phyloP scores from a whole-genome alignment of 1,140 invertebrate species.

The Formica selysi region DNA sequence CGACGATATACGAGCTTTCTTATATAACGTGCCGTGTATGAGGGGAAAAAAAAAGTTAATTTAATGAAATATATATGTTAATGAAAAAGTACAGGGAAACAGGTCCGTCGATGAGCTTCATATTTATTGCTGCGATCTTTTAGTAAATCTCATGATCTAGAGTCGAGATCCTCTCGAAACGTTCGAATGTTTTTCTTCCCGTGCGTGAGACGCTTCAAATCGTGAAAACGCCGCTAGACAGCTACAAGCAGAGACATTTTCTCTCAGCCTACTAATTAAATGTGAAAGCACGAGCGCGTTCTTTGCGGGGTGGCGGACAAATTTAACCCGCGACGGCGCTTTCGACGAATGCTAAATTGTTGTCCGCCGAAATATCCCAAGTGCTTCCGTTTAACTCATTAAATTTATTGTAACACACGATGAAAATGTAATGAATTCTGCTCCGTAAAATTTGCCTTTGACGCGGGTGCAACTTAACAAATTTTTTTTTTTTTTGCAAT shows the following conservation, averaged over 20 bases:
- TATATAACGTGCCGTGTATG: neutral
- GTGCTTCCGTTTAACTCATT: neutral
- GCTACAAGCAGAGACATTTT: neutral
- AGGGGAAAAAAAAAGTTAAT: neutral
- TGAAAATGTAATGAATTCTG: neutral
- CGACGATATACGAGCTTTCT: neutral
- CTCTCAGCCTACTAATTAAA: conserved; percentile 25
- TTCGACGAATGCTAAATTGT: neutral
- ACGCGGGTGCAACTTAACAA: too few relatives aligned
- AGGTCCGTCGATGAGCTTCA: too few relatives aligned
- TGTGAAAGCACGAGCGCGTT: conserved; percentile 15
- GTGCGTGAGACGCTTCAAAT: neutral
- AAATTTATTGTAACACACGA: neutral
- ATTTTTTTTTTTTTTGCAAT: too few relatives aligned
- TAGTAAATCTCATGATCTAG: neutral
- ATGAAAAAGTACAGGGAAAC: neutral
- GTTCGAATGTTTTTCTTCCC: neutral
- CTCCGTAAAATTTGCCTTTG: neutral
- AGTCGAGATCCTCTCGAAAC: too few relatives aligned
- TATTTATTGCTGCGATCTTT: neutral
- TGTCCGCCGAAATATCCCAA: neutral
- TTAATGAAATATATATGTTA: neutral
- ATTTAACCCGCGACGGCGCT: conserved; percentile 15
- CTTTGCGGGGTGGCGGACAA: conserved; percentile 16
- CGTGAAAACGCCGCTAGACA: neutral